Base-by-base conservation (phyloP, 2,888 invertebrate species). In the Zygaena filipendulae region DNA sequence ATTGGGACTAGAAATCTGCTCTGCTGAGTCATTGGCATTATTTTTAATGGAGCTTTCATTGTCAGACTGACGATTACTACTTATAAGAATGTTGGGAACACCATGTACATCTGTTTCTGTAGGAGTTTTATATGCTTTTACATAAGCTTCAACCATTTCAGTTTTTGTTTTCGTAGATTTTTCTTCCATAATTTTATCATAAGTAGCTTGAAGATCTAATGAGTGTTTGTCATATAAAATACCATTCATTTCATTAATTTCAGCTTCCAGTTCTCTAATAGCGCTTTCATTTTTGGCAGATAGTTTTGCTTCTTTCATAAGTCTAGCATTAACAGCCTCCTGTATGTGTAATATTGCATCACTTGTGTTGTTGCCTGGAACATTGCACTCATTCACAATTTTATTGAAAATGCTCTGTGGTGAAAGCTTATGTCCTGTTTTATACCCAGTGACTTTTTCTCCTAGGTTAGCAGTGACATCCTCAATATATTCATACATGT, bases 391-490 rank as follows among this genome's bases (percentile, higher is more conserved):
- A 16, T 52, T 60, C 3, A 81, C 61, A 32, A 79, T 74, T 45
- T 66, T 69, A 35, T 61, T 70, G 36, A 79, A 80, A 33, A 70
- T 57, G 40, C 68, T 61, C 38, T 75, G 58, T 20, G 64, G 55
- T 12, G 64, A 57, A 7, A 59, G 45, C 32, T 49, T 59, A 11
- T 61, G 55, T 10, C 62, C 48, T 38, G 70, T 74, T 36, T 70
- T 70, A 38, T 81, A 81, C 6, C 77, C 79, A 27, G 70, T 67
- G n/a, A 67, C 47, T 47, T 72, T 75, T 42, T 81, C 81, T 25
- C 81, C 81, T 33, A 81, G 49, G 45, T 85, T 85, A 3, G 79
- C 75, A 24, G 85, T 83, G 2, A 79, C 58, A 58, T 68, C 70
- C 24, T 74, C 81, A 40, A 84, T 58, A 39, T 71, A 67, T 40